Percentiles rank a stretch among this genome's conserved stretches.
Conservation (phyloP, 2,113 vertebrate genomes). For the Nannobrachium achirus region DNA sequence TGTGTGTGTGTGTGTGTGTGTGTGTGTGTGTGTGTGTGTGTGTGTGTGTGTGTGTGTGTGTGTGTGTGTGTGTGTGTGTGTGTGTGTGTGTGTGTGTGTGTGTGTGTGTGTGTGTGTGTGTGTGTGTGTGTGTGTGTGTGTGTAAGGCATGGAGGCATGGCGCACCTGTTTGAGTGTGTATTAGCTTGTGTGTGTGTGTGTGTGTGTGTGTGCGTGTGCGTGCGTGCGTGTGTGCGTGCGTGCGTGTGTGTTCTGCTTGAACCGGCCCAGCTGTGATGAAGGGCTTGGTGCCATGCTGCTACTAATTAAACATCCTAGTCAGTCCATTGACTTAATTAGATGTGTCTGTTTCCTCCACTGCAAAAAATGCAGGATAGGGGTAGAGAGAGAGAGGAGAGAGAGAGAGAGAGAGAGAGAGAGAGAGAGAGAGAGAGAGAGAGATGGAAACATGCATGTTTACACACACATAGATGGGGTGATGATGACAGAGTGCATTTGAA, state of each 20-base stretch:
- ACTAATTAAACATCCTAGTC: constrained; percentile 66
- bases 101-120: background rate
- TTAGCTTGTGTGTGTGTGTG: background rate
- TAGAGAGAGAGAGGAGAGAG: background rate
- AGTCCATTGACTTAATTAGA: constrained; percentile 67
- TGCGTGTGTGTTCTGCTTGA: constrained; percentile 8
- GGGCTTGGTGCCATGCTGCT: constrained; percentile 46
- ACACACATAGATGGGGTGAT: too few relatives aligned
- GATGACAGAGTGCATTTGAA: too few relatives aligned
- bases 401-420: background rate
- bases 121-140: background rate
- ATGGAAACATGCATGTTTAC: too few relatives aligned
- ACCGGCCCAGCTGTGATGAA: constrained; percentile 50
- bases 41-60: background rate
- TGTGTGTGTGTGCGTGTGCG: background rate
- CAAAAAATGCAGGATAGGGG: too few relatives aligned
- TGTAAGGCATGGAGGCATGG: background rate
- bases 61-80: background rate
- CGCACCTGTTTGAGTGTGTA: too few relatives aligned
- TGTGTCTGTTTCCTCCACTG: constrained; percentile 48
- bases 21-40: background rate
- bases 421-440: background rate
- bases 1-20: constrained; percentile 13
- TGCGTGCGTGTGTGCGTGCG: background rate
- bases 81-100: background rate